These are phyloP conservation scores for Fragum whitleyi DNA, from an alignment of 2,888 invertebrate species.

Conservation along the genomic window DNA sequence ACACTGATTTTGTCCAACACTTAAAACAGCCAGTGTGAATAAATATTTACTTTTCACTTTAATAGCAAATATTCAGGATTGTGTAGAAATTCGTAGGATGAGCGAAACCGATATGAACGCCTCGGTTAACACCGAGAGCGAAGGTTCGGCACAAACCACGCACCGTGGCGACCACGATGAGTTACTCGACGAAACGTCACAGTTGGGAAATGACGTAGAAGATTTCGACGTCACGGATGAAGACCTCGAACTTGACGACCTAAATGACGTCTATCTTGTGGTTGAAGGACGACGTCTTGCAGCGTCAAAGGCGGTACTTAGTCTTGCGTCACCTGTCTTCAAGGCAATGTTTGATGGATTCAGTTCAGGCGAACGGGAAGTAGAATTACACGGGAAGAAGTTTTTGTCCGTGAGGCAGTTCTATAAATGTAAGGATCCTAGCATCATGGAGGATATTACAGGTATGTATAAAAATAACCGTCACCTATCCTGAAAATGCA, in stretches of 20 bases:
- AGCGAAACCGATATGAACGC: no score
- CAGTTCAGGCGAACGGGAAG: background rate
- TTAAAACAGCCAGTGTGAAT: no score
- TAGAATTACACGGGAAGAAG: background rate
- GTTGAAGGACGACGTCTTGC: background rate
- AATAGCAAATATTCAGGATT: no score
- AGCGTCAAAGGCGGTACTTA: background rate
- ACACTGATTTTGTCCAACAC: no score
- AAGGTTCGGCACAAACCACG: no score
- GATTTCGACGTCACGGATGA: background rate
- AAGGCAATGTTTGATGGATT: background rate
- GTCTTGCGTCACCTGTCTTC: slow-evolving; percentile 1
- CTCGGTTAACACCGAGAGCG: no score
- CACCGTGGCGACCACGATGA: no score
- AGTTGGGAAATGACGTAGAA: background rate
- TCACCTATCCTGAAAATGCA: background rate
- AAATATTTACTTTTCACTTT: no score
- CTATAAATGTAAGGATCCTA: background rate
- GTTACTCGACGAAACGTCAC: no score
- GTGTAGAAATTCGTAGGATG: no score
- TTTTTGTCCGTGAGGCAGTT: background rate
- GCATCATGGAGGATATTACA: background rate
- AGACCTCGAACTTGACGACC: background rate
- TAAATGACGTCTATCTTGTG: slow-evolving; percentile 1
- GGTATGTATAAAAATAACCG: background rate